These are phyloP conservation scores for Heptranchias perlo DNA, from an alignment of 2,113 vertebrate genomes.

Conservation along the genomic window DNA sequence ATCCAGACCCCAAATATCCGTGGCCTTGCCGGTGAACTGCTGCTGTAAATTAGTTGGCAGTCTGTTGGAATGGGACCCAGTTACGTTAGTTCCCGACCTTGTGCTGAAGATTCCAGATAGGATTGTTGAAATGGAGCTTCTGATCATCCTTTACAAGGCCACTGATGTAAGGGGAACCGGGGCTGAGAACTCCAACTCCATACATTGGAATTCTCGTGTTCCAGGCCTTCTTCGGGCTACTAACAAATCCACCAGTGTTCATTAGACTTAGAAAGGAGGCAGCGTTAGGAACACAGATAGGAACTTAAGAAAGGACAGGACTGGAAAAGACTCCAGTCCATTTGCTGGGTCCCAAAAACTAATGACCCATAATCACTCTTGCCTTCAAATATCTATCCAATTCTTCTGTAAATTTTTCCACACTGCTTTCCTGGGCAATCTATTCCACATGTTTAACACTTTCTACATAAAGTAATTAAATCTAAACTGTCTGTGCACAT, in stretches of 20 bases:
- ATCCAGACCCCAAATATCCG: neutral
- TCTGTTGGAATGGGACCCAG: neutral
- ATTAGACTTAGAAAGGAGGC: neutral
- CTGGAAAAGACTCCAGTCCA: neutral
- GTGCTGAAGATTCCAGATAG: neutral
- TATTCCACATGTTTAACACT: neutral
- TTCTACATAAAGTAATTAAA: neutral
- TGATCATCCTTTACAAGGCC: neutral
- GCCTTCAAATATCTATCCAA: neutral
- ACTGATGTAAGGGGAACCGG: neutral
- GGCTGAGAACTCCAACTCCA: neutral
- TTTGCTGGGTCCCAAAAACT: neutral
- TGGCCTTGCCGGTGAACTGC: neutral
- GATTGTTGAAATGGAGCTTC: neutral
- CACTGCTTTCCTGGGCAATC: neutral
- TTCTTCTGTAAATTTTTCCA: neutral
- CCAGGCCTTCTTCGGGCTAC: too few relatives aligned
- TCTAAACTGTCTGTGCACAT: neutral
- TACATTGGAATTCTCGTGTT: neutral
- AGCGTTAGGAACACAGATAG: neutral
- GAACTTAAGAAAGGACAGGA: neutral
- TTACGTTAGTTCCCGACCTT: neutral
- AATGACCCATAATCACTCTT: neutral
- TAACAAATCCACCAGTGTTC: neutral
- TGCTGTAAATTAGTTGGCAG: neutral